phyloP scores from a whole-genome alignment of 2,797 vertebrate species.

The Sebastes taczanowskii region DNA sequence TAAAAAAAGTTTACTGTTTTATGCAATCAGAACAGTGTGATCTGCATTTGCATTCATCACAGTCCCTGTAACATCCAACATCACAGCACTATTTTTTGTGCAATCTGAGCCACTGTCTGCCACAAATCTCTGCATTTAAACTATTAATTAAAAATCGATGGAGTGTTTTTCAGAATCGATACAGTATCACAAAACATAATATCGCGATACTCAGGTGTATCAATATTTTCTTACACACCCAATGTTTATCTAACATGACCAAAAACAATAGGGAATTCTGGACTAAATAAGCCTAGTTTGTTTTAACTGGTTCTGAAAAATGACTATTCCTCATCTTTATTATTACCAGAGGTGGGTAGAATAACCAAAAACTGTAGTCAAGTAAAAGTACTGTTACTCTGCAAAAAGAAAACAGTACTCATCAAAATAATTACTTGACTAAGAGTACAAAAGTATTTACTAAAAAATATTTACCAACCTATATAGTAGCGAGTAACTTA shows the following conservation, averaged over 20 bases:
- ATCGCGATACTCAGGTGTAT: not conserved
- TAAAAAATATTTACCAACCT: no score
- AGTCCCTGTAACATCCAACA: not conserved
- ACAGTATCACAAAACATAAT: not conserved
- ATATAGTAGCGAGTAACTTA: no score
- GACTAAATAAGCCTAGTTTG: not conserved
- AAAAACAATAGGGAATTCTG: not conserved
- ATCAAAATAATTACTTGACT: no score
- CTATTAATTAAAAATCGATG: not conserved
- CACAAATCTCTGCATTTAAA: not conserved
- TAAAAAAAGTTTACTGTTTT: not conserved
- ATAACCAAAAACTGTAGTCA: no score
- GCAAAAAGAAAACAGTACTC: no score
- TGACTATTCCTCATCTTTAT: not conserved
- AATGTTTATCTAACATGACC: not conserved
- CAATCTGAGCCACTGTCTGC: not conserved
- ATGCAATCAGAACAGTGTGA: no score
- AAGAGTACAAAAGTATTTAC: no score
- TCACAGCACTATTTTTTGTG: not conserved
- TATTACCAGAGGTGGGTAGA: not conserved
- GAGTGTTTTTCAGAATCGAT: not conserved
- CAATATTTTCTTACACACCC: not conserved
- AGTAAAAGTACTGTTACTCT: no score
- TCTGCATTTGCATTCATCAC: no score
- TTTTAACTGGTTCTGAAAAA: not conserved